phyloP scores from a whole-genome alignment of 2,888 invertebrate genomes.

The Pollenia labialis region DNA sequence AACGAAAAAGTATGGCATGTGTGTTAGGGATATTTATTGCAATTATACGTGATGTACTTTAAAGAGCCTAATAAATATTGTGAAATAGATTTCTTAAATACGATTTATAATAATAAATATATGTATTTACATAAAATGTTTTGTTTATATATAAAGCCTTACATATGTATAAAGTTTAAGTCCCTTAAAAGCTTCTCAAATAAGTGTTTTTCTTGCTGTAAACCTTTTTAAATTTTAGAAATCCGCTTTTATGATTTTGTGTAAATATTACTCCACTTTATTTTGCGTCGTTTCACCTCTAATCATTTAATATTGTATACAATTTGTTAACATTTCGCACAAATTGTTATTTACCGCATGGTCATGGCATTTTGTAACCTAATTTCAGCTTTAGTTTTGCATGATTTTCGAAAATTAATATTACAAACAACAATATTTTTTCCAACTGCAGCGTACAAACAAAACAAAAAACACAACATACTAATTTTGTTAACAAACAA shows the following conservation, averaged over 20 bases:
- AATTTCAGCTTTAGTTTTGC: constrained; percentile 14
- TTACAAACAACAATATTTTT: background rate
- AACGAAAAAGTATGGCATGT: background rate
- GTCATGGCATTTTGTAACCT: constrained; percentile 13
- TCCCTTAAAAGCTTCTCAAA: background rate
- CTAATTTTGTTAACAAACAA: constrained; percentile 43
- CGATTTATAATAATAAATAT: no score
- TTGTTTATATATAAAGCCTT: no score
- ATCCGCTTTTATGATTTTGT: background rate
- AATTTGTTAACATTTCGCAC: constrained; percentile 19
- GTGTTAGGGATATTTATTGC: constrained; percentile 31
- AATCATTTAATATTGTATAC: background rate
- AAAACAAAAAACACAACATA: constrained; percentile 1
- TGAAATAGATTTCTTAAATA: no score
- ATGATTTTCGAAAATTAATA: constrained; percentile 39
- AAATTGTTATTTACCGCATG: constrained; percentile 24
- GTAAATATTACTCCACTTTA: background rate
- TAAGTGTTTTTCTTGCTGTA: background rate
- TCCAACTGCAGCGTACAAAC: background rate
- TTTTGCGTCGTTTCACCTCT: background rate
- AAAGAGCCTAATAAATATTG: no score
- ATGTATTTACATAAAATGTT: no score
- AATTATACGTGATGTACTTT: background rate
- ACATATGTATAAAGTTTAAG: no score
- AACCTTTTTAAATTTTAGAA: background rate